These are phyloP conservation scores for Hypanus sabinus DNA, from an alignment of 2,113 vertebrate species.

Conservation along the genomic window DNA sequence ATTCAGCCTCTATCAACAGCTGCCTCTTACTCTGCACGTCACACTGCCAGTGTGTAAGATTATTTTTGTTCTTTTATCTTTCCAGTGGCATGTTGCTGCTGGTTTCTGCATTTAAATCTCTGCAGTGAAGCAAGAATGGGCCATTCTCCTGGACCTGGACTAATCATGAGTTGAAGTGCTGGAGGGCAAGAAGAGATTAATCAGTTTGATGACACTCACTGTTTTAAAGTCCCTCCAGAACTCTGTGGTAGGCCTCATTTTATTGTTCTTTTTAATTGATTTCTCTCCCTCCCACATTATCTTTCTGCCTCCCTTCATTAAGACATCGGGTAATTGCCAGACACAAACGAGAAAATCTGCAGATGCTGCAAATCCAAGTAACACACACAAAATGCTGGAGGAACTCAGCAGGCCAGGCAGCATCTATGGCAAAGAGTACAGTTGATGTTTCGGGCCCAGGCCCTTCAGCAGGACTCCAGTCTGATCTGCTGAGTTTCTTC, in stretches of 20 bases:
- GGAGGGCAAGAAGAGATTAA: not conserved
- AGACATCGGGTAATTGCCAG: not conserved
- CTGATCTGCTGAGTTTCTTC: no score
- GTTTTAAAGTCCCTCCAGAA: not conserved
- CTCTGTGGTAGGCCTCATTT: not conserved
- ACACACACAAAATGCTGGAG: no score
- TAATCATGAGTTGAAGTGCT: conserved; percentile 7
- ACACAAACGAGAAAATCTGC: no score
- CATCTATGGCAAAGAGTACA: no score
- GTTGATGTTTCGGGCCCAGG: no score
- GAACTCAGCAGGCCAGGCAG: no score
- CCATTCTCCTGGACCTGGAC: not conserved
- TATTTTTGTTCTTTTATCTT: not conserved
- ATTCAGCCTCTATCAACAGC: not conserved
- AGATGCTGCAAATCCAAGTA: no score
- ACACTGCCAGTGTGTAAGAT: not conserved
- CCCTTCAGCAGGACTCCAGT: no score
- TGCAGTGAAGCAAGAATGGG: not conserved
- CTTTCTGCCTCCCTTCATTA: not conserved
- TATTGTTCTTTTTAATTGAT: not conserved
- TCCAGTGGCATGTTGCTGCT: not conserved
- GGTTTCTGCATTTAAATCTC: not conserved
- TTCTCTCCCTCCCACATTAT: not conserved
- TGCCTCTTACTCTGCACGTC: not conserved
- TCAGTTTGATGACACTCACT: not conserved